phyloP scores from a whole-genome alignment of 2,888 invertebrate genomes.

The Heliconius aoede region DNA sequence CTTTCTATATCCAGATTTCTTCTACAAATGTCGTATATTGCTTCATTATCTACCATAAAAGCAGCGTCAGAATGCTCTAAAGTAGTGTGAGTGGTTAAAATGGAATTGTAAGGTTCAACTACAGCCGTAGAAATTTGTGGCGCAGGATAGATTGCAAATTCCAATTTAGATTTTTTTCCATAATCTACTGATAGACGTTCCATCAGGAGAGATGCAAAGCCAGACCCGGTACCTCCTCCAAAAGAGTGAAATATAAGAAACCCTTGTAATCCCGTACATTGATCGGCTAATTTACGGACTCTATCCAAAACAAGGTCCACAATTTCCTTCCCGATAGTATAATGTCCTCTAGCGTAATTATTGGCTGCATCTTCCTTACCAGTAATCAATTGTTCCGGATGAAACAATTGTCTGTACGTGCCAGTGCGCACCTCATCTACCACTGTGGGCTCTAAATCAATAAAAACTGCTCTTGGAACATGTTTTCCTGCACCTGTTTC shows the following conservation, averaged over 20 bases:
- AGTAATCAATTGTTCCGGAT: slow-evolving; percentile 97
- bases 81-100: slow-evolving; percentile 97
- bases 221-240: slow-evolving; percentile 96
- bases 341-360: slow-evolving; percentile 98
- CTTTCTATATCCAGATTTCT: slow-evolving; percentile 97
- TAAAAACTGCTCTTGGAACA: slow-evolving; percentile 96
- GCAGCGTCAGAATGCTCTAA: slow-evolving; percentile 97
- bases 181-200: slow-evolving; percentile 97
- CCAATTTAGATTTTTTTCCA: slow-evolving; percentile 96
- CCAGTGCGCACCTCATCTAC: slow-evolving; percentile 96
- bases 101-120: slow-evolving; percentile 98
- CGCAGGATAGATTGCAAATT: slow-evolving; percentile 98
- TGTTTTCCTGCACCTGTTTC: slow-evolving; percentile 98
- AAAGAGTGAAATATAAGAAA: slow-evolving; percentile 98
- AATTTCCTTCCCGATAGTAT: slow-evolving; percentile 97
- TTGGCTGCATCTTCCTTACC: slow-evolving; percentile 99
- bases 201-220: slow-evolving; percentile 97
- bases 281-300: slow-evolving; percentile 92
- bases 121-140: slow-evolving; percentile 94
- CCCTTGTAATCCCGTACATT: slow-evolving; percentile 95
- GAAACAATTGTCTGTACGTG: slow-evolving; percentile 97
- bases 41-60: slow-evolving; percentile 97
- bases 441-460: slow-evolving; percentile 97
- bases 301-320: slow-evolving; percentile 94
- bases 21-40: slow-evolving; percentile 95